A percentile compares a stretch with the other conserved stretches of the same genome.
phyloP scores from a whole-genome alignment of 2,888 invertebrate genomes.

The Oxyteleia sp. region DNA sequence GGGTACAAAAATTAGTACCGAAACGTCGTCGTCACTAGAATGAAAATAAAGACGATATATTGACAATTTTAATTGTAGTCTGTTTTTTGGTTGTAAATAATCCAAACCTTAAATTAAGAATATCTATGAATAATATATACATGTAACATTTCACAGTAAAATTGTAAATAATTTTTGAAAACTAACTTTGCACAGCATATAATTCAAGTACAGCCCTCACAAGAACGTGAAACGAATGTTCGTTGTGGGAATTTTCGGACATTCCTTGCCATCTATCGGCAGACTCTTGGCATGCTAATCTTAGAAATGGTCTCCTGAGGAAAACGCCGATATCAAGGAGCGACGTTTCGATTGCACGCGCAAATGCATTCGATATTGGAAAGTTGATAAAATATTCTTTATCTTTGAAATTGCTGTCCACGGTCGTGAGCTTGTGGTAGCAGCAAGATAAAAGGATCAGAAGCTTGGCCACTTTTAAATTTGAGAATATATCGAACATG shows the following conservation, averaged over 20 bases:
- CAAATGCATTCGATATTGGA: constrained; percentile 90
- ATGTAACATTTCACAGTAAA: no score
- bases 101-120: no score
- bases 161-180: constrained; percentile 12
- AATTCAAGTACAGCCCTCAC: constrained; percentile 90
- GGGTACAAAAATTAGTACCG: no score
- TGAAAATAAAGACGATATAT: no score
- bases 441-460: constrained; percentile 93
- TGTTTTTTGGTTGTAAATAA: no score
- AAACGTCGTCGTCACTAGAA: no score
- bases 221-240: constrained; percentile 84
- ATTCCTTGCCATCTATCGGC: constrained; percentile 88
- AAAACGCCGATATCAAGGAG: constrained; percentile 86
- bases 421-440: constrained; percentile 91
- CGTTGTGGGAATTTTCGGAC: constrained; percentile 87
- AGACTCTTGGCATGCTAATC: constrained; percentile 92
- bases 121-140: no score
- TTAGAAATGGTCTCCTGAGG: constrained; percentile 90
- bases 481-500: constrained; percentile 90
- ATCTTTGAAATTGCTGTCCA: constrained; percentile 52
- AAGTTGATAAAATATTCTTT: constrained; percentile 89
- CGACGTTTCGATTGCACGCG: constrained; percentile 82
- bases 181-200: constrained; percentile 89
- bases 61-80: no score
- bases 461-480: constrained; percentile 89